Percentiles rank a stretch among this genome's conserved stretches.
Evolutionary conservation across 2,888 invertebrate species (phyloP).

Genomic region (Mallateleia sp.): DNA sequence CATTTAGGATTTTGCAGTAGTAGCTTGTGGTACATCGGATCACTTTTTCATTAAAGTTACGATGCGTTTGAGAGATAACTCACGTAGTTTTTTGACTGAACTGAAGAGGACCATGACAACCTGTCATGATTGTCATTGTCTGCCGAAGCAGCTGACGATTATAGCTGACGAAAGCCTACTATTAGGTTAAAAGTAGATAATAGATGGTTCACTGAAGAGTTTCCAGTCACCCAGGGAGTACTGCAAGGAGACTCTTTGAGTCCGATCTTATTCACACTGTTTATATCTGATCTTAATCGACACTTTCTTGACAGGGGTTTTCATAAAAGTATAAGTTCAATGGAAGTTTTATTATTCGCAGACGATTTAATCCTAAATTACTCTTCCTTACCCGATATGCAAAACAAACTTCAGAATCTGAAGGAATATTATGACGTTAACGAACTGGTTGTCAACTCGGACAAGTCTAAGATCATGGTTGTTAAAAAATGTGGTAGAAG

Average conservation of each 20-base stretch:
- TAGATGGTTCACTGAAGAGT: not conserved
- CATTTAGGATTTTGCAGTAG: no score
- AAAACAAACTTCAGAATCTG: not conserved
- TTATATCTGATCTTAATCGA: conserved; percentile 29
- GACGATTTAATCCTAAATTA: not conserved
- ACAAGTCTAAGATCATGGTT: not conserved
- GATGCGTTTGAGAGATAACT: no score
- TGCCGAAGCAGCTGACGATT: no score
- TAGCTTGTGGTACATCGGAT: no score
- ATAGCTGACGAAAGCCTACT: no score
- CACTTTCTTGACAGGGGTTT: conserved; percentile 31
- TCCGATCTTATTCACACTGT: conserved; percentile 49
- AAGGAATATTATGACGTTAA: not conserved
- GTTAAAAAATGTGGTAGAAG: not conserved
- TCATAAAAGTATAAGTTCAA: not conserved
- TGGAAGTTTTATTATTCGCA: not conserved
- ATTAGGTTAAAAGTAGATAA: no score
- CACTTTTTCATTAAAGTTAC: no score
- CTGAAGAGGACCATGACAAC: no score
- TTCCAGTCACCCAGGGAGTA: conserved; percentile 58
- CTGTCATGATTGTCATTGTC: no score
- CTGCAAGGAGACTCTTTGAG: conserved; percentile 51
- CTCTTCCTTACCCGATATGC: not conserved
- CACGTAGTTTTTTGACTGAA: no score
- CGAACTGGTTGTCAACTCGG: not conserved